Evolutionary conservation across 2,888 invertebrate species (phyloP).

Genomic region (Eupeodes latifasciatus): DNA sequence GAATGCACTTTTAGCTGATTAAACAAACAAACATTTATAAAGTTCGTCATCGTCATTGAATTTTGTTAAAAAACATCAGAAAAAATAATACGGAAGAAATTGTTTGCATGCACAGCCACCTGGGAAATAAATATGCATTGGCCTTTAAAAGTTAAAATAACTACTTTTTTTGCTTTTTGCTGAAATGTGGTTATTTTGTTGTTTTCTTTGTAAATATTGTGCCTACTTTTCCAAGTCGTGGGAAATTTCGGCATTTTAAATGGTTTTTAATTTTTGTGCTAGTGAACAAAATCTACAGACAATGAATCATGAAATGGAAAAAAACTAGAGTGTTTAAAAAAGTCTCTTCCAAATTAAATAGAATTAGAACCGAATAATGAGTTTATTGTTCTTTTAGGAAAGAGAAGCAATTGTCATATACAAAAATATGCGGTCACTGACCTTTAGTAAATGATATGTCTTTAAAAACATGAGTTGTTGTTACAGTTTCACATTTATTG

Average conservation of each 20-base stretch:
- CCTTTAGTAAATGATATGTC: no score
- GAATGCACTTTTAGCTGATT: constrained; percentile 22
- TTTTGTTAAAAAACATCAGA: not conserved
- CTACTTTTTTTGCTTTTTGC: not conserved
- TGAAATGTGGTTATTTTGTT: not conserved
- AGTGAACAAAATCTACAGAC: not conserved
- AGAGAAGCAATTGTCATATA: no score
- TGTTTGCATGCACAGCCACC: constrained; percentile 14
- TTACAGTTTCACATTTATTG: no score
- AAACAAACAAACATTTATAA: not conserved
- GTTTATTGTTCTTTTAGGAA: no score
- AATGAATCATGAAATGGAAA: not conserved
- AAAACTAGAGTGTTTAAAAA: no score
- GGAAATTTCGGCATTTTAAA: constrained; percentile 1
- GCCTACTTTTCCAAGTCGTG: constrained; percentile 32
- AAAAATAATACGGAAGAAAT: constrained; percentile 28
- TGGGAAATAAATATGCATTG: constrained; percentile 22
- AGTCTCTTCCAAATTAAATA: no score
- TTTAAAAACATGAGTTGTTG: no score
- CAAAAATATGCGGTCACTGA: no score
- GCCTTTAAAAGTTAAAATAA: not conserved
- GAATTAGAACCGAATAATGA: no score
- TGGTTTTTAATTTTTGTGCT: not conserved
- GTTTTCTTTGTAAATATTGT: not conserved
- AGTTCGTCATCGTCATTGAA: not conserved